Evolutionary conservation across 2,888 invertebrate genomes (phyloP).

Genomic region (Scaptomyza polygonia): DNA sequence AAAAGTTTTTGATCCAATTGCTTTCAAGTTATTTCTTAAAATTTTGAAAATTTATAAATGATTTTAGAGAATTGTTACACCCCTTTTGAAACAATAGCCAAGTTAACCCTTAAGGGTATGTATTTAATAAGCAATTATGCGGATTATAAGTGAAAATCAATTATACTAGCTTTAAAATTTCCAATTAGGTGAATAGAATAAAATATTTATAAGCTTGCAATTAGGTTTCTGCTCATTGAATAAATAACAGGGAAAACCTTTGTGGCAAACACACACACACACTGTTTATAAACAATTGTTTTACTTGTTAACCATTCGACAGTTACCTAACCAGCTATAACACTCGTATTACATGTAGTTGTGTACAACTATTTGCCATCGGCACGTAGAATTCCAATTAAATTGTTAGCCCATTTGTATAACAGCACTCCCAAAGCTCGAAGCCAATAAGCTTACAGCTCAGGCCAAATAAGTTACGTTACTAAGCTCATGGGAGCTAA

Average conservation of each 20-base stretch:
- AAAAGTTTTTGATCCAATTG: background rate
- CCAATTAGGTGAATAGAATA: background rate
- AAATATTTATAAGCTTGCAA: background rate
- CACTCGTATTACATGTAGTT: slow-evolving; percentile 1
- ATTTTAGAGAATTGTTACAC: background rate
- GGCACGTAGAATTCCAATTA: slow-evolving; percentile 65
- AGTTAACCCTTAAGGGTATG: background rate
- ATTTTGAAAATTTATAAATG: no score
- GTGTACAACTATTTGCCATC: background rate
- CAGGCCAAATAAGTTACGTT: slow-evolving; percentile 57
- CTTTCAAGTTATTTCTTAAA: no score
- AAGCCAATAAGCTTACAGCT: slow-evolving; percentile 59
- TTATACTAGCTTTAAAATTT: background rate
- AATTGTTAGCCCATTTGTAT: slow-evolving; percentile 69
- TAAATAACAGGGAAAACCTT: background rate
- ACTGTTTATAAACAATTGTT: slow-evolving; percentile 1
- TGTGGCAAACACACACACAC: background rate
- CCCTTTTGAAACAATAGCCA: background rate
- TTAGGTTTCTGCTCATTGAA: background rate
- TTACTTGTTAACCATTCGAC: slow-evolving; percentile 23
- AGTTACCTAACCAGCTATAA: slow-evolving; percentile 7
- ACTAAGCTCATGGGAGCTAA: slow-evolving; percentile 53
- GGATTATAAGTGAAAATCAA: slow-evolving; percentile 3
- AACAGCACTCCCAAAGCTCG: slow-evolving; percentile 55
- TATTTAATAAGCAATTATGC: background rate